Evolutionary conservation across 2,797 vertebrate species (phyloP).

Genomic region (Rhyacichthys aspro): DNA sequence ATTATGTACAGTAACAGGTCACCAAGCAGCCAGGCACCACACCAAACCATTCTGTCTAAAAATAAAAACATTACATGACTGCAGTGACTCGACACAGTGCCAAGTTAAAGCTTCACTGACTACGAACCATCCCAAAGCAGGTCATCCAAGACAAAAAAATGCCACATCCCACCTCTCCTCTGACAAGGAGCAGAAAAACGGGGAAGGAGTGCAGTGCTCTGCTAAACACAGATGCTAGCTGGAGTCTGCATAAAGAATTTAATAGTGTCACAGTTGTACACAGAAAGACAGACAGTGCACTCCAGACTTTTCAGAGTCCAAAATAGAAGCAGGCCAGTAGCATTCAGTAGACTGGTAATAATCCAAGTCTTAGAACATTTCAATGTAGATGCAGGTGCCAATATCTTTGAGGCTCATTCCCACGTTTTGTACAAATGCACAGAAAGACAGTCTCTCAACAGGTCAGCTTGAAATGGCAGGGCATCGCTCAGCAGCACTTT

Average conservation of each 20-base stretch:
- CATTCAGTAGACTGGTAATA: neutral
- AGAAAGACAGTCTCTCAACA: constrained; percentile 30
- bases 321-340: constrained; percentile 9
- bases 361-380: constrained; percentile 13
- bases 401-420: constrained; percentile 20
- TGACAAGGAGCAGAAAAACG: constrained; percentile 15
- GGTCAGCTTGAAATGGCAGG: constrained; percentile 42
- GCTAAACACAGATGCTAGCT: constrained; percentile 9
- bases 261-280: constrained; percentile 4
- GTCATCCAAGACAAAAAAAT: constrained; percentile 19
- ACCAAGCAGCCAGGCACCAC: constrained; percentile 10
- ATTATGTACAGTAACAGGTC: constrained; percentile 29
- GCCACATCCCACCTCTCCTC: constrained; percentile 15
- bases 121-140: constrained; percentile 16
- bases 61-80: neutral
- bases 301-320: constrained; percentile 2
- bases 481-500: constrained; percentile 34
- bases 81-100: constrained; percentile 1
- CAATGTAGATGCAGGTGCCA: constrained; percentile 32
- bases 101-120: constrained; percentile 26
- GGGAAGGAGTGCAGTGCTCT: neutral
- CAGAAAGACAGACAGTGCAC: neutral
- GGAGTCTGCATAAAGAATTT: constrained; percentile 15
- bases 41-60: constrained; percentile 15
- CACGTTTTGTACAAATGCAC: constrained; percentile 10